A percentile compares a stretch with the other conserved stretches of the same genome.
Conservation (phyloP, 2,113 vertebrate genomes). For the Pao palembangensis region DNA sequence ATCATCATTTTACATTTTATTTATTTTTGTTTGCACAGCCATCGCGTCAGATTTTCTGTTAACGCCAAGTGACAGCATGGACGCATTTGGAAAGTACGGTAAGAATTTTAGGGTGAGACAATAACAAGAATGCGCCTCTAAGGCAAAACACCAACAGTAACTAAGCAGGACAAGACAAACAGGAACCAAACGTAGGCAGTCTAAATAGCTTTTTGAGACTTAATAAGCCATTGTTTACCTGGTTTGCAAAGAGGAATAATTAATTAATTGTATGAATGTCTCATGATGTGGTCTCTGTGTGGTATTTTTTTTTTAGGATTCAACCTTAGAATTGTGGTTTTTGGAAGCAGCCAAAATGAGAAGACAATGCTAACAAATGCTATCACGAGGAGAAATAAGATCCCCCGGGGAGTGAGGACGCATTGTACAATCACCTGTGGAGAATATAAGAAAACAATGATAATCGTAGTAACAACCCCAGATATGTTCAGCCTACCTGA, state of each 20-base stretch:
- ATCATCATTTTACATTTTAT: neutral
- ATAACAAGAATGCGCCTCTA: neutral
- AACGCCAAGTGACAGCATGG: neutral
- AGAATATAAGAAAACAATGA: neutral
- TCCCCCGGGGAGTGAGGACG: neutral
- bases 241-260: no score
- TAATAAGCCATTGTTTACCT: no score
- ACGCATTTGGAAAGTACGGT: neutral
- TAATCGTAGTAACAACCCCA: constrained; percentile 10
- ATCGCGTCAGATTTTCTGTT: neutral
- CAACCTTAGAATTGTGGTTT: constrained; percentile 29
- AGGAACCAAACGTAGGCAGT: neutral
- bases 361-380: neutral
- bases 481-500: neutral
- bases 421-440: neutral
- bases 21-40: neutral
- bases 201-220: no score
- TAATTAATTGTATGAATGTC: neutral
- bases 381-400: neutral
- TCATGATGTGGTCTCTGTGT: neutral
- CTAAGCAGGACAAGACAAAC: neutral
- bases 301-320: constrained; percentile 17
- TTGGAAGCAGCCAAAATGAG: constrained; percentile 30
- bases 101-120: neutral
- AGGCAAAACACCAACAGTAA: no score